Base-by-base conservation (phyloP, 2,888 invertebrate genomes). In the Andrena chrysosceles region DNA sequence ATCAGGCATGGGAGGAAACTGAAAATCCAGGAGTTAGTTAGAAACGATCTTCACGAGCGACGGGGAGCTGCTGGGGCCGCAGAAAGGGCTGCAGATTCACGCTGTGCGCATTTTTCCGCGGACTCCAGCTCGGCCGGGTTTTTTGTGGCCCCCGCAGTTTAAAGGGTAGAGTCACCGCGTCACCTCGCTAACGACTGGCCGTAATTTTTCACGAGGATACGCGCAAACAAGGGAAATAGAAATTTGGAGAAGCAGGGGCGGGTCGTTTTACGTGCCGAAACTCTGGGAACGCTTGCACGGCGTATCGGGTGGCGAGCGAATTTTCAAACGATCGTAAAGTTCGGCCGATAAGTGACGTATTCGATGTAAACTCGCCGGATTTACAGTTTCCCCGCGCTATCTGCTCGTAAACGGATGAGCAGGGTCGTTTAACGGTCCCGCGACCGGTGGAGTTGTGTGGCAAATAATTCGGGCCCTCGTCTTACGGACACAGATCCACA, bases 161-260 rank as follows among this genome's bases (percentile, higher is more conserved):
- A 42, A 10, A 52, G n/a, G 49, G 64, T 29, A 33, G 16, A 23
- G 54, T 10, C 42, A 10, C 33, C 54, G 26, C 59, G 79, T 77
- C 70, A 59, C 64, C 26, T 42, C 49, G 77, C 77, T 80, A 80
- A 80, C 80, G 80, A 77, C 70, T 60, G 59, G 52, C 64, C 70
- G 52, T 80, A 80, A 77, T 80, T 79, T 71, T 80, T 80, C 59
- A 77, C 70, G 59, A 33, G 60, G 77, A 77, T 77, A 70, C 63
- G 49, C 49, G 13, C 69, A 70, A 73, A 70, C 77, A 56, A 33
- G 68, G 56, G 26, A 48, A 63, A 78, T 60, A 71, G 70, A 52
- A 52, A 70, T 70, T 52, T 35, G 54, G n/a, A 23, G 35, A 54
- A 23, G n/a, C 10, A 13, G 23, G 10, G 59, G 1, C 33, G 20